A percentile compares a stretch with the other conserved stretches of the same genome.
These are phyloP conservation scores for Amphipoea lucens DNA, from an alignment of 2,888 invertebrate species.

Conservation along the genomic window DNA sequence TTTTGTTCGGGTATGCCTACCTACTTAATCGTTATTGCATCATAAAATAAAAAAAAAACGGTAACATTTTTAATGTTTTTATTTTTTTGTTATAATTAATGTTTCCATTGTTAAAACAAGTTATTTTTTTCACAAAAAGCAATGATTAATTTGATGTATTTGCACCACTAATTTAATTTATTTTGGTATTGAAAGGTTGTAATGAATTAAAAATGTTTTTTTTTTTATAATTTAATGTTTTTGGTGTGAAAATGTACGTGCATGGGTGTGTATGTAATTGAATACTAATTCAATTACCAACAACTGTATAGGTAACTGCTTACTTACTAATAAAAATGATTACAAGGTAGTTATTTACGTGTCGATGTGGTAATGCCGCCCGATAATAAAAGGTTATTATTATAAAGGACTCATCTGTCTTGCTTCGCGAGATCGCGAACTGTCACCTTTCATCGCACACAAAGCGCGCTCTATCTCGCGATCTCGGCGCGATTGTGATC, in stretches of 20 bases:
- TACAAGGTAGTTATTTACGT: not conserved
- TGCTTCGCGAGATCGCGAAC: conserved; percentile 44
- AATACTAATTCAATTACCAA: not conserved
- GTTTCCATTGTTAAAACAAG: not conserved
- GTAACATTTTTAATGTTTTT: not conserved
- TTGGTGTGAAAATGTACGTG: too few species aligned
- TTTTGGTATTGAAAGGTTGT: not conserved
- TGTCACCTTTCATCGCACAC: conserved; percentile 61
- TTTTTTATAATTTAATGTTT: not conserved
- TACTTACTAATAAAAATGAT: not conserved
- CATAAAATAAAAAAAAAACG: not conserved
- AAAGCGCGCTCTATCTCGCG: conserved; percentile 61
- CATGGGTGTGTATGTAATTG: not conserved
- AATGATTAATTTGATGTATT: not conserved
- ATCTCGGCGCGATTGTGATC: conserved; percentile 62
- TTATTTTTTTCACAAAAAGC: not conserved
- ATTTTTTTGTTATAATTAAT: too few species aligned
- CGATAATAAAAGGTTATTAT: conserved; percentile 43
- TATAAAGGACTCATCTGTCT: conserved; percentile 45
- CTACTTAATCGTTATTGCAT: not conserved
- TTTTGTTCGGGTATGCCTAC: not conserved
- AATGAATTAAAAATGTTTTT: not conserved
- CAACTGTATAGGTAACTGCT: not conserved
- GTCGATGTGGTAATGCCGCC: conserved; percentile 8
- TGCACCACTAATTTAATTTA: not conserved